These are phyloP conservation scores for Caenorhabditis elegans DNA, from an alignment of 1,140 invertebrate genomes.

Conservation along the genomic window WBcel235 BX284602.5:97001-97500, in stretches of 20 bases:
- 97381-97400: not conserved
- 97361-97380: not conserved
- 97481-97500: conserved; percentile 9
- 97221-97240: not conserved
- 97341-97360: conserved; percentile 1
- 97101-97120: conserved; percentile 77
- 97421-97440: not conserved
- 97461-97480: not conserved
- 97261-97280: not conserved
- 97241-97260: not conserved
- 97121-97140: conserved; percentile 92
- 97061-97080: conserved; percentile 19
- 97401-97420: conserved; percentile 21
- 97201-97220: not conserved
- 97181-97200: not conserved
- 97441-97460: conserved; percentile 2
- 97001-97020: conserved; percentile 22
- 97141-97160: conserved; percentile 95
- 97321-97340: not conserved
- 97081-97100: conserved; percentile 37
- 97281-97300: not conserved
- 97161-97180: conserved; percentile 82
- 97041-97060: not conserved
- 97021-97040: not conserved
- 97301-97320: not conserved